Conservation (phyloP, 2,888 invertebrate genomes). For the Dastarcus helophoroides region DNA sequence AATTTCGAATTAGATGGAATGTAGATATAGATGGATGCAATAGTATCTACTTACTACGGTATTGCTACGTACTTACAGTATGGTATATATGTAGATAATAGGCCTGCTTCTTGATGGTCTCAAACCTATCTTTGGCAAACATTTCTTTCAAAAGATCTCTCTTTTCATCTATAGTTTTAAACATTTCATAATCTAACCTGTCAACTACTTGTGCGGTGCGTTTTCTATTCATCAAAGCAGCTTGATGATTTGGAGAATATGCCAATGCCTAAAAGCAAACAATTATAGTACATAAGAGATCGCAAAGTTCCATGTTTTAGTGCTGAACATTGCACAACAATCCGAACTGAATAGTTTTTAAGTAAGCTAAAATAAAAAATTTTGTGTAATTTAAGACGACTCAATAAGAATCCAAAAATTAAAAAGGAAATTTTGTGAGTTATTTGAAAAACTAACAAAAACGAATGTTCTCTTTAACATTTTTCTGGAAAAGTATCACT, state of each 20-base stretch:
- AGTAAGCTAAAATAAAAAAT: too few species aligned
- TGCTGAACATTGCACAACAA: too few species aligned
- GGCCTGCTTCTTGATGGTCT: conserved; percentile 85
- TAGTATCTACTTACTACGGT: conserved; percentile 1
- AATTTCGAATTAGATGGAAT: conserved; percentile 9
- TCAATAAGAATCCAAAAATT: too few species aligned
- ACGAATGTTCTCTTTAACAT: too few species aligned
- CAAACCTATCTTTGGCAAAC: conserved; percentile 68
- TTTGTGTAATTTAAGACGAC: too few species aligned
- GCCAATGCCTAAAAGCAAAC: conserved; percentile 49
- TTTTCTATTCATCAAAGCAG: conserved; percentile 67
- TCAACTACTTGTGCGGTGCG: conserved; percentile 83
- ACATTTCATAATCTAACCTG: conserved; percentile 70
- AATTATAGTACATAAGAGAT: conserved; percentile 6
- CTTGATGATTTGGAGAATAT: conserved; percentile 71
- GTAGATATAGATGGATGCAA: conserved; percentile 1
- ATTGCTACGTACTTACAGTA: conserved; percentile 43
- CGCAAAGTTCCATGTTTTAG: too few species aligned
- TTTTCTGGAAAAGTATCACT: too few species aligned
- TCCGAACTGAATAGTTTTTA: too few species aligned
- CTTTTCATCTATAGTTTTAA: conserved; percentile 73
- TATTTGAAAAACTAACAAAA: too few species aligned
- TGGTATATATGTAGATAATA: conserved; percentile 96
- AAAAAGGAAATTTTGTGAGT: too few species aligned
- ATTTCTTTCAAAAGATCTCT: conserved; percentile 65